These are phyloP conservation scores for Lota lota DNA, from an alignment of 2,113 vertebrate species.

Conservation along the genomic window DNA sequence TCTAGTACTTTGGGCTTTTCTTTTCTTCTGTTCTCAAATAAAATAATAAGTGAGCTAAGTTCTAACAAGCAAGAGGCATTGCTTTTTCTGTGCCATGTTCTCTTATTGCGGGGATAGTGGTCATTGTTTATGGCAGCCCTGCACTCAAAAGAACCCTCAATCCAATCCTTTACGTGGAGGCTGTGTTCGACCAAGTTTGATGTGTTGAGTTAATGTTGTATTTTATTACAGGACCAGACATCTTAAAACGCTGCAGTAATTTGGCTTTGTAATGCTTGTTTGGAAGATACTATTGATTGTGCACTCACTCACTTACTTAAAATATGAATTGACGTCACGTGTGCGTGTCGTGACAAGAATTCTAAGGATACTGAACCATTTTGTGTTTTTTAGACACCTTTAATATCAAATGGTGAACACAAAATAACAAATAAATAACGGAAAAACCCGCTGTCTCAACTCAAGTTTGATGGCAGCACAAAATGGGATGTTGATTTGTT, in stretches of 20 bases:
- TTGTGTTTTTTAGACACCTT: no score
- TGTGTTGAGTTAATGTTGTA: constrained; percentile 67
- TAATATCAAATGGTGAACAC: no score
- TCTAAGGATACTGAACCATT: no score
- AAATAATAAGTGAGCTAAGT: constrained; percentile 65
- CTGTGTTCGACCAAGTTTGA: constrained; percentile 46
- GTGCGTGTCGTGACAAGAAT: no score
- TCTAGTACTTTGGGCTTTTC: constrained; percentile 55
- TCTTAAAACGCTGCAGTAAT: constrained; percentile 38
- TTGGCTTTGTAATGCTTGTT: constrained; percentile 46
- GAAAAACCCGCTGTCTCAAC: constrained; percentile 2
- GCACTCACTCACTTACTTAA: no score
- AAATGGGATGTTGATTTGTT: no score
- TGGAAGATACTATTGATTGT: background rate
- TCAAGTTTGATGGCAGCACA: no score
- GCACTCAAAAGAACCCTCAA: constrained; percentile 57
- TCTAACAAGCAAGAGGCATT: constrained; percentile 36
- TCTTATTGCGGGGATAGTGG: constrained; percentile 56
- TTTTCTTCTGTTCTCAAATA: constrained; percentile 63
- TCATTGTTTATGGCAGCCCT: constrained; percentile 68
- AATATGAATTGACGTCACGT: no score
- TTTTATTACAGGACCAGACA: constrained; percentile 46
- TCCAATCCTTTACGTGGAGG: constrained; percentile 47
- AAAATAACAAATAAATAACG: constrained; percentile 5
- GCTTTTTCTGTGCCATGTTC: constrained; percentile 51